Base-by-base conservation (phyloP, 2,113 vertebrate genomes). In the Macrotus californicus region DNA sequence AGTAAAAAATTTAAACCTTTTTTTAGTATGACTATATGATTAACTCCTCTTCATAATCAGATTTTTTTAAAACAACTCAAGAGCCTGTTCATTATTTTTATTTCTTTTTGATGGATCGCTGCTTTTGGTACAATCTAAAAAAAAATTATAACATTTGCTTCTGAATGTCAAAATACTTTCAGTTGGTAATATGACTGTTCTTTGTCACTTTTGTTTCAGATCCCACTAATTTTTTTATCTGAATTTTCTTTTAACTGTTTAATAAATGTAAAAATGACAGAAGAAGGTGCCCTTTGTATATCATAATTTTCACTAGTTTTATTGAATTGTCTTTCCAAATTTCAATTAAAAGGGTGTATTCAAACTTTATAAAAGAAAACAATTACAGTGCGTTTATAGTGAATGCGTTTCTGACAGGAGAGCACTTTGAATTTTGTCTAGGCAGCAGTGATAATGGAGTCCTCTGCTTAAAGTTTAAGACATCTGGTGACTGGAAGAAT, bases 371-470 rank as follows among this genome's bases (percentile, higher is more conserved):
- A 52, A 77, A 92, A 75, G 12, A 21, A 82, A 67, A 87, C 81
- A 24, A 43, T 43, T 52, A 48, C 54, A 39, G 5, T 93, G 16
- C 7, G 36, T 66, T 93, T 92, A 61, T 75, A 31, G 48, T 66
- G 22, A 85, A 39, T 82, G 7, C 31, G 16, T 89, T 87, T 96
- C 41, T 94, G 61, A 82, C 41, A 59, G 46, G 29, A 75, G 50
- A 81, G 34, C 54, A 79, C 94, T 96, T 88, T 76, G 34, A 76
- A 91, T 86, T 95, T 96, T 92, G 91, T 73, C 26, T 87, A 90
- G 70, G 15, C 24, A 26, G 43, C 39, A 77, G 31, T 67, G 64
- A 48, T 89, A 83, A 61, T 91, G 70, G 54, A 89, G 64, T 50
- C 54, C 3, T 89, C 29, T 93, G 39, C 39, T 96, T 92, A 72